Conservation (phyloP, 2,888 invertebrate genomes). For the Invenusta paracnida region DNA sequence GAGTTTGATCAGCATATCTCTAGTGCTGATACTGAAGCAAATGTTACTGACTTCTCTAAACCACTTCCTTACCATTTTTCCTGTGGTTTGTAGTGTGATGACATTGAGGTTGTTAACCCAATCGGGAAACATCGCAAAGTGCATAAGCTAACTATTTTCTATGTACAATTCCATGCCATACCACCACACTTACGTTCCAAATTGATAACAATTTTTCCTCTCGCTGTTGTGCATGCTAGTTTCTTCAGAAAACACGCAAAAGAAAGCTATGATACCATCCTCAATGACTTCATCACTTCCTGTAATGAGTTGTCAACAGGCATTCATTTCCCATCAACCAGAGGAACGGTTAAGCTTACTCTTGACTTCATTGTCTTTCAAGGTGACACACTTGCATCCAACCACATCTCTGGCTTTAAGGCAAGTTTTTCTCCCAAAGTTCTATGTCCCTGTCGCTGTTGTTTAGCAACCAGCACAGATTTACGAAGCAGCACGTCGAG, state of each 20-base stretch:
- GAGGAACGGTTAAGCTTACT: neutral
- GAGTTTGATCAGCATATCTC: neutral
- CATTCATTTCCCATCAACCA: neutral
- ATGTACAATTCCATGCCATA: neutral
- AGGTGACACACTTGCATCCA: conserved; percentile 1
- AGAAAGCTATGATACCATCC: neutral
- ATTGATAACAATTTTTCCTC: neutral
- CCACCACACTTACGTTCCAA: neutral
- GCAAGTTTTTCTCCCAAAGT: neutral
- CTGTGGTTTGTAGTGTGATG: neutral
- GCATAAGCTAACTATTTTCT: neutral
- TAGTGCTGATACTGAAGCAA: neutral
- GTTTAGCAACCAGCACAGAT: neutral
- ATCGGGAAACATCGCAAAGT: neutral
- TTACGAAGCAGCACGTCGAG: neutral
- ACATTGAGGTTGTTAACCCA: neutral
- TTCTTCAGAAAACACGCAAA: neutral
- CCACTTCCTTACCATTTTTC: neutral
- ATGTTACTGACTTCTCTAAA: neutral
- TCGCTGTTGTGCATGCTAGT: conserved; percentile 4
- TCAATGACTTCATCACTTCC: neutral
- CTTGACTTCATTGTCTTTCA: neutral
- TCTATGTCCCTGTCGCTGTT: neutral
- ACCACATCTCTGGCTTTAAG: conserved; percentile 6
- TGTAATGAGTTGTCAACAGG: neutral